Base-by-base conservation (phyloP, 2,888 invertebrate genomes). In the Scaptomyza flava region DNA sequence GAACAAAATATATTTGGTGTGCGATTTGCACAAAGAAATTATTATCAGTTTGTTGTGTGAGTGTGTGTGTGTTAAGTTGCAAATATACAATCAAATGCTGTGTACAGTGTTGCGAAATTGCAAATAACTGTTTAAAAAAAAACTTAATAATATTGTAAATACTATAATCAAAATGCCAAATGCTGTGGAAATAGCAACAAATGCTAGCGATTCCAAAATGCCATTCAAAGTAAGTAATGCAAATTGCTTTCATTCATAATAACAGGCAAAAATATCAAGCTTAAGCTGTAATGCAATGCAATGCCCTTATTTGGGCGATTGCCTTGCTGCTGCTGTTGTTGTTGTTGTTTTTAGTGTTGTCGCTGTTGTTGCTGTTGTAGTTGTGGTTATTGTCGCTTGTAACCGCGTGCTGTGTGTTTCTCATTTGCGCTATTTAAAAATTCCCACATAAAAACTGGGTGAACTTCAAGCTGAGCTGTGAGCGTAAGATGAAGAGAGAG, bases 271-370 rank as follows among this genome's bases (percentile, higher is more conserved):
- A 42, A 14, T n/a, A 31, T 4, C 36, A 42, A n/a, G 36, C 48
- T 51, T 33, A 36, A 50, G 11, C 31, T 51, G 42, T 47, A 75
- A 8, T 76, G 63, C 77, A 75, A 42, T 64, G 81, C 68, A 84
- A 81, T 87, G 85, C 81, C 84, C 62, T 65, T 79, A 70, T 85
- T 68, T 70, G 71, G 87, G 87, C 86, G 80, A 79, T 85, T 79
- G 81, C 77, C 70, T 57, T 48, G 59, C 59, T 47, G 59, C 57
- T 63, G 59, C 63, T 63, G 53, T 52, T 51, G 53, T 68, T 51
- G 53, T 68, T 72, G 51, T 65, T 54, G 53, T 0, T 27, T 27
- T 6, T 27, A 27, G 48, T 51, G 53, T 68, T 72, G 51, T 63
- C 51, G 57, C 54, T 65, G 76, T 63, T 51, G 53, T 68, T 72